Evolutionary conservation across 2,888 invertebrate genomes (phyloP), one percentile per base, ranked within the genome.

Genomic region (Ennomos fuscantarius): DNA sequence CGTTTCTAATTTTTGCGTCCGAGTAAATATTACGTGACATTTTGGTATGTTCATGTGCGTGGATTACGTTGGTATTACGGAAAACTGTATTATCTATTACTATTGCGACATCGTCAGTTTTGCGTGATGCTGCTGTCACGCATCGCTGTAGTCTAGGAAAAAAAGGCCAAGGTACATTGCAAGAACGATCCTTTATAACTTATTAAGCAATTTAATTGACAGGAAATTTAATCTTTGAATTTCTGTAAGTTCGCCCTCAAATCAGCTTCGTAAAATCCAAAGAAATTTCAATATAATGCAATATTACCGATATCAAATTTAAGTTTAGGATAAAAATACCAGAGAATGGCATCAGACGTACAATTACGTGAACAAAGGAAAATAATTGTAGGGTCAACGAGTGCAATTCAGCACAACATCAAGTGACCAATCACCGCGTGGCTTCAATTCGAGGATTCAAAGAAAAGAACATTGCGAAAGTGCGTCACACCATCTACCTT

Each of bases 111-210:
- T 68, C 64, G 67, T n/a, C n/a, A n/a, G 62, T 70, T 73, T 75
- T 64, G 78, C 80, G 77, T 81, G 78, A 64, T 72, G 79, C 76
- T 81, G 78, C 64, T 72, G 80, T 76, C 82, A 83, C 80, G 84
- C 76, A 49, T 35, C 45, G 37, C 41, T 49, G 54, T 66, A 67
- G 58, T 62, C 41, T 56, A 54, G 37, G 50, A 53, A 53, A 44
- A 40, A 59, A 57, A 36, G 49, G 41, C 13, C 31, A 36, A 24
- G 40, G 37, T 24, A 10, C 40, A 41, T 48, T 64, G 33, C 48
- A 57, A 52, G 11, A 51, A 36, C 31, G 1, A 24, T 24, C 24
- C 24, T 24, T 24, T 24, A 24, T 24, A 24, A 24, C 24, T 24
- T 24, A n/a, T n/a, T n/a, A n/a, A n/a, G n/a, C n/a, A n/a, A n/a